phyloP scores from a whole-genome alignment of 37 sponge, comb jelly and placozoan species.

The Aplysina aerophoba region DNA sequence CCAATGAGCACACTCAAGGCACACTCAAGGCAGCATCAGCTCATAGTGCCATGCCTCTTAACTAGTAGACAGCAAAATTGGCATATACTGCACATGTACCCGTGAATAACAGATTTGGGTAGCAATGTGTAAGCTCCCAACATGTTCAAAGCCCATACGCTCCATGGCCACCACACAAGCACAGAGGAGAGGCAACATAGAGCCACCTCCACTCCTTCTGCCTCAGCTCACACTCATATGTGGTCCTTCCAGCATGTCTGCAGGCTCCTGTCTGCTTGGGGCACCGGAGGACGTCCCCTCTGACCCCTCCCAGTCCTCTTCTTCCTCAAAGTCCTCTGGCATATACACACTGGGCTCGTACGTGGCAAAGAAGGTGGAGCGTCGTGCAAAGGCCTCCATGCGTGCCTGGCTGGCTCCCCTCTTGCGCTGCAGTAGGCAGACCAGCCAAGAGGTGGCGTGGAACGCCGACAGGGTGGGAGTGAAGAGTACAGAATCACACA shows the following conservation, averaged over 20 bases:
- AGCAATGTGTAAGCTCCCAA: too few relatives aligned
- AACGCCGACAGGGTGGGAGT: neutral
- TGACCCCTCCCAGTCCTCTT: neutral
- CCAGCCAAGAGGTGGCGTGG: neutral
- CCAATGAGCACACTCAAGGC: too few relatives aligned
- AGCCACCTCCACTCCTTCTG: too few relatives aligned
- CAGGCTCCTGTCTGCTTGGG: conserved; percentile 12
- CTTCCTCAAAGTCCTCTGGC: conserved; percentile 40
- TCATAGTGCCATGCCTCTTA: too few relatives aligned
- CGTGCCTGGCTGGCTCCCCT: neutral
- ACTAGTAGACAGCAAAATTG: too few relatives aligned
- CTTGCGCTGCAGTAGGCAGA: conserved; percentile 11
- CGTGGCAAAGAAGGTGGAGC: conserved; percentile 74
- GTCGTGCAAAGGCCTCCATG: conserved; percentile 38
- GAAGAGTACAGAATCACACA: conserved; percentile 4
- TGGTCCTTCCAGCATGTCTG: neutral
- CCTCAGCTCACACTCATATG: neutral
- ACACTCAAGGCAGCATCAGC: too few relatives aligned
- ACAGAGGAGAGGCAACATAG: neutral
- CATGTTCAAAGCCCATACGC: too few relatives aligned
- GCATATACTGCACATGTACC: too few relatives aligned
- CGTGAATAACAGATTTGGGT: too few relatives aligned
- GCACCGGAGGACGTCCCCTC: conserved; percentile 2
- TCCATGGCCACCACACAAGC: too few relatives aligned
- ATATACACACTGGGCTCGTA: conserved; percentile 64